Conservation (phyloP, 2,888 invertebrate species). For the Elaeidobius kamerunicus region DNA sequence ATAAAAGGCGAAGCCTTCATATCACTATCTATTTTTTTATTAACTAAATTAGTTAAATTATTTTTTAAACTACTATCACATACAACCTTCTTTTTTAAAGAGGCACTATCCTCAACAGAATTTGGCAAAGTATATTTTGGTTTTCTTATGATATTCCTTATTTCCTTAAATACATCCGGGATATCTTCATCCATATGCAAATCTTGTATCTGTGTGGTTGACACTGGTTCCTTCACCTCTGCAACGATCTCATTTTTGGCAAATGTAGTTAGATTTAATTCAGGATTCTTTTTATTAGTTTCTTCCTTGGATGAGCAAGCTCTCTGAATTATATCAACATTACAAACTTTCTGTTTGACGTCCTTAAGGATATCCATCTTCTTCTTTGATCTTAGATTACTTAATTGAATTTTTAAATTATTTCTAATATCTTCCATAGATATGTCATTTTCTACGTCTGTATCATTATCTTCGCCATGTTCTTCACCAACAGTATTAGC, state of each 20-base stretch:
- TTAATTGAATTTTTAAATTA: slow-evolving; percentile 39
- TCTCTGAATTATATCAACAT: neutral
- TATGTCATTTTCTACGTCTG: neutral
- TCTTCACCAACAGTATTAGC: too few species aligned
- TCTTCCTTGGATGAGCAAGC: neutral
- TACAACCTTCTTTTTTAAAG: neutral
- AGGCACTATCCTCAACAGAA: neutral
- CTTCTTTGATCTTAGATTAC: slow-evolving; percentile 38
- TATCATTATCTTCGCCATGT: neutral
- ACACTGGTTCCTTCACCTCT: too few species aligned
- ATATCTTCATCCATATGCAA: slow-evolving; percentile 21
- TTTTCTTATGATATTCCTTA: slow-evolving; percentile 36
- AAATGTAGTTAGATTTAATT: too few species aligned
- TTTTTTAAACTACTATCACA: neutral
- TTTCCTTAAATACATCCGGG: slow-evolving; percentile 32
- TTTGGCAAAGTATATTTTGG: slow-evolving; percentile 11
- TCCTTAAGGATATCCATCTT: slow-evolving; percentile 30
- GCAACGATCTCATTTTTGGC: too few species aligned
- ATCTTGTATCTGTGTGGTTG: neutral
- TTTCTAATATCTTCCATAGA: slow-evolving; percentile 31
- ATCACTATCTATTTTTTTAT: neutral
- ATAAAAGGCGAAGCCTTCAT: slow-evolving; percentile 41
- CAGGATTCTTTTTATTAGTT: neutral
- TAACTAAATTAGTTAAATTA: neutral
- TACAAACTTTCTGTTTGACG: slow-evolving; percentile 6